phyloP scores from a whole-genome alignment of 2,113 vertebrate genomes.

The Ceyx melanurus region DNA sequence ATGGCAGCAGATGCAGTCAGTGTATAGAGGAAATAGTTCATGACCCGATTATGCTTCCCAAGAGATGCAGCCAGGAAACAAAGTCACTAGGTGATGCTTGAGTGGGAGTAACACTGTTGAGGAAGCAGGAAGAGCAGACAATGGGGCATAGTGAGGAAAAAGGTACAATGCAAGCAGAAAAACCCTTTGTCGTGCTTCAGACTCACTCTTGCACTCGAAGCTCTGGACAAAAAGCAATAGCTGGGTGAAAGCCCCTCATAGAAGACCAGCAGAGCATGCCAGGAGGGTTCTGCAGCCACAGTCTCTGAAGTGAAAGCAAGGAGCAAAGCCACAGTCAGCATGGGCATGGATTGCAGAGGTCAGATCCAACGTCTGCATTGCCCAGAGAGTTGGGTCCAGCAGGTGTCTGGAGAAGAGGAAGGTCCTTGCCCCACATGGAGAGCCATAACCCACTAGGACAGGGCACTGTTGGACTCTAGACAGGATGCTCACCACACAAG shows the following conservation, averaged over 20 bases:
- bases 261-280: background rate
- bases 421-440: accelerated
- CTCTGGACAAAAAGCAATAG: background rate
- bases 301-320: background rate
- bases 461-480: accelerated
- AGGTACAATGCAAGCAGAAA: background rate
- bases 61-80: background rate
- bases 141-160: background rate
- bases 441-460: background rate
- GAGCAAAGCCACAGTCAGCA: background rate
- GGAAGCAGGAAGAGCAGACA: background rate
- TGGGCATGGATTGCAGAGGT: background rate
- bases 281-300: background rate
- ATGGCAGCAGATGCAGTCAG: slow-evolving; percentile 7
- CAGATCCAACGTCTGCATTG: background rate
- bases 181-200: background rate
- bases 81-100: background rate
- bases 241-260: background rate
- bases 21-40: background rate
- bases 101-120: background rate
- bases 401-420: background rate
- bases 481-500: background rate
- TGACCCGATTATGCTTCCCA: background rate
- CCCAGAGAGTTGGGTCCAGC: background rate
- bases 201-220: background rate